Percentiles rank a stretch among this genome's conserved stretches.
These are phyloP conservation scores for Portevinia maculata DNA, from an alignment of 2,888 invertebrate species.

Conservation along the genomic window DNA sequence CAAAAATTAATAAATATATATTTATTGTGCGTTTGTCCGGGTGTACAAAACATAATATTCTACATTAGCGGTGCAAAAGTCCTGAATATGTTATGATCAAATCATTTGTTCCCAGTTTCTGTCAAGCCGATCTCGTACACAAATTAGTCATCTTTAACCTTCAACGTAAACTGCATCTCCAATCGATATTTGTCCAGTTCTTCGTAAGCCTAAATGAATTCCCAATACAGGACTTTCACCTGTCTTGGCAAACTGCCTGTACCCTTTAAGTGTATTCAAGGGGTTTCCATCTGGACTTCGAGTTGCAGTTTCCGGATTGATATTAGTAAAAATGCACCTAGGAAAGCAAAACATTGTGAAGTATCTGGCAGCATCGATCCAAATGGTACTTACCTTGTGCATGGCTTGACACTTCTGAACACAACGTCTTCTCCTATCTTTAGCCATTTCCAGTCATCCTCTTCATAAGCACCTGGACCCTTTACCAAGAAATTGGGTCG, in stretches of 20 bases:
- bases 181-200: conserved; percentile 80
- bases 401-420: conserved; percentile 87
- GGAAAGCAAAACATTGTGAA: not conserved
- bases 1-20: conserved; percentile 3
- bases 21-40: not conserved
- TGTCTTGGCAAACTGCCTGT: conserved; percentile 81
- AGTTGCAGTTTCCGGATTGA: conserved; percentile 87
- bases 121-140: not conserved
- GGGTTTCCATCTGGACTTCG: conserved; percentile 86
- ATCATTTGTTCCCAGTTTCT: not conserved
- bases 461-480: conserved; percentile 85
- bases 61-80: conserved; percentile 1
- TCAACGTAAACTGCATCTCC: conserved; percentile 83
- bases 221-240: conserved; percentile 83
- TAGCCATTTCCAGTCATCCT: conserved; percentile 88
- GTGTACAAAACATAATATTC: conserved; percentile 22
- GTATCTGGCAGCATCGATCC: not conserved
- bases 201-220: conserved; percentile 82
- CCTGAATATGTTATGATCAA: conserved; percentile 9
- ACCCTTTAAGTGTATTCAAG: conserved; percentile 85
- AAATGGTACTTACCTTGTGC: conserved; percentile 80
- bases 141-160: not conserved
- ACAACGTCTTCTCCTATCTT: conserved; percentile 86
- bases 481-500: conserved; percentile 87
- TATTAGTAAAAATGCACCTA: conserved; percentile 87